Percentiles rank a stretch among this genome's conserved stretches.
phyloP scores from a whole-genome alignment of 1,140 invertebrate species.

The Copidosoma floridanum region DNA sequence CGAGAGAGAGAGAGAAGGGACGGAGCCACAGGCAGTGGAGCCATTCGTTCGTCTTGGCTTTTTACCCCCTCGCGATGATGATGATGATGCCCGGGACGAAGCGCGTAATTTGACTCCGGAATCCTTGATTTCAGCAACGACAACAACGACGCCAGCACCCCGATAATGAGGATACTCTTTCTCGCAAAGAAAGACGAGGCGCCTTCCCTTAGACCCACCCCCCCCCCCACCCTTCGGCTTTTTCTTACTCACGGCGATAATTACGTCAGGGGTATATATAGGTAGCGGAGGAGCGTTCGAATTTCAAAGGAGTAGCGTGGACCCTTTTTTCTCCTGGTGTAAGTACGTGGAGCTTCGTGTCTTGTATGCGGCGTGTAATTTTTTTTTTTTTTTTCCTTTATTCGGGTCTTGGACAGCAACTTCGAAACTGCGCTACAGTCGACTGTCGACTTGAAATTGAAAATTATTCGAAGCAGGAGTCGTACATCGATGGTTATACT shows the following conservation, averaged over 20 bases:
- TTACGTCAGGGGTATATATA: background rate
- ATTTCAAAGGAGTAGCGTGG: constrained; percentile 6
- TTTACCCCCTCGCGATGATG: background rate
- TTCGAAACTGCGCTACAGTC: too few species aligned
- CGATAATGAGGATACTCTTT: constrained; percentile 39
- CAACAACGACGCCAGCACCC: constrained; percentile 26
- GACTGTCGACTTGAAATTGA: too few species aligned
- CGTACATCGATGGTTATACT: too few species aligned
- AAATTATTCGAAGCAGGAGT: too few species aligned
- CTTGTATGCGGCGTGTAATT: too few species aligned
- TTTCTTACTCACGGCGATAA: background rate
- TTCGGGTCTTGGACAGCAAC: too few species aligned
- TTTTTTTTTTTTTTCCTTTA: background rate
- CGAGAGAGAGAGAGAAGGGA: constrained; percentile 28
- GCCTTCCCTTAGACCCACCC: too few species aligned
- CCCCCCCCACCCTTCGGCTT: background rate
- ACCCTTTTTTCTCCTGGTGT: too few species aligned
- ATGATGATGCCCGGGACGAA: background rate
- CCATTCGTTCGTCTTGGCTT: background rate
- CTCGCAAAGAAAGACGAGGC: constrained; percentile 28
- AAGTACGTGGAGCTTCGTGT: too few species aligned
- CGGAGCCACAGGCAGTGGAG: background rate
- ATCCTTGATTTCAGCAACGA: constrained; percentile 33
- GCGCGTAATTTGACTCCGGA: constrained; percentile 46
- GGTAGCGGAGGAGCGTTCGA: constrained; percentile 1